Evolutionary conservation across 2,113 vertebrate species (phyloP), one percentile per base, ranked within the genome.

Genomic region (Urocolius indicus): DNA sequence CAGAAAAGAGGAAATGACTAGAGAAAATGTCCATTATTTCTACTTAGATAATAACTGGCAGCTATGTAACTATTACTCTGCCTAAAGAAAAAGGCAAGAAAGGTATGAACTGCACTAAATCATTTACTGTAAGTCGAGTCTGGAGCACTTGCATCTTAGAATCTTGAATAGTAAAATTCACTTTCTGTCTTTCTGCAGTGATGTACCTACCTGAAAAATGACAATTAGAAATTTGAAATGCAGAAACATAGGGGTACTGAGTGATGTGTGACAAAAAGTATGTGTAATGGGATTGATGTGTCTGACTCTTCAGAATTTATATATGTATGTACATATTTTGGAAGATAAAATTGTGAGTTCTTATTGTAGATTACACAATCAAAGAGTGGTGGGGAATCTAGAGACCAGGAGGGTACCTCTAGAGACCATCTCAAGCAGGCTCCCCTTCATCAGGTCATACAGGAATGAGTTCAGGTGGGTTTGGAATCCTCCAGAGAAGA

Each of bases 11-110:
- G 59, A 90, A 86, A 84, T 86, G 6, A 80, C 59, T 88, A 21
- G 51, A 69, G 75, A 86, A 86, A 92, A 51, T 69, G 30, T 86
- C 82, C 63, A 58, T 95, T 93, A 91, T 52, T 84, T 90, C 0
- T 87, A 52, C 63, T 87, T 87, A 48, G 72, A 13, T 94, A 91
- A 85, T 85, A 91, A 62, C 58, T 69, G 49, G 27, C n/a, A 76
- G 36, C 20, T 72, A 14, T 46, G 13, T 79, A 87, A 46, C 45
- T 89, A 38, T 75, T 93, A 82, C 23, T 85, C 48, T 89, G 27
- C 57, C 49, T 94, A 34, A 41, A 81, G 34, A 51, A 84, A 88
- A 84, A 49, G n/a, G 6, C 45, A 78, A 16, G 27, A 49, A 45
- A 89, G 85, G 49, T 45, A 26, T 54, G 78, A 96, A 29, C 58